Evolutionary conservation across 2,797 vertebrate genomes (phyloP).

Genomic region (Neosilurus hyrtlii): DNA sequence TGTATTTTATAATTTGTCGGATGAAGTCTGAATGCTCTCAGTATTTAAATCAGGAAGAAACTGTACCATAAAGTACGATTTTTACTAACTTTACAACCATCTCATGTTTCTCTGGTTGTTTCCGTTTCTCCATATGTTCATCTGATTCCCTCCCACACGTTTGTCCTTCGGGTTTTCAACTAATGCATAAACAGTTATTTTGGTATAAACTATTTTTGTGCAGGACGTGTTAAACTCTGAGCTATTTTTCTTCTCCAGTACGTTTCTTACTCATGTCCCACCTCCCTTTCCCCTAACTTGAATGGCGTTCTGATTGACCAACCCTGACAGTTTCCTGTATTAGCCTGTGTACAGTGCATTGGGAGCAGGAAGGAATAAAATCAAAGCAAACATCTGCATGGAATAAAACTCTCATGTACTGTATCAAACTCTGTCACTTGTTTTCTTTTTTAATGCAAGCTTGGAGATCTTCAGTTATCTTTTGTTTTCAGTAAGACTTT

Average conservation of each 20-base stretch:
- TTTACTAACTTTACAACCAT: conserved; percentile 14
- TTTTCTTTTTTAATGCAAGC: conserved; percentile 36
- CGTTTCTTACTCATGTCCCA: conserved; percentile 62
- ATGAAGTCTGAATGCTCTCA: conserved; percentile 22
- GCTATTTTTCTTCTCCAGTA: conserved; percentile 67
- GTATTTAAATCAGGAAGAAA: conserved; percentile 37
- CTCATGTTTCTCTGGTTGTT: conserved; percentile 50
- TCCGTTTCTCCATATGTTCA: conserved; percentile 10
- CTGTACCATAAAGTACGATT: conserved; percentile 10
- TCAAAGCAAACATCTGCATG: conserved; percentile 91
- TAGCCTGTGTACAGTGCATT: conserved; percentile 82
- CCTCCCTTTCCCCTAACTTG: conserved; percentile 57
- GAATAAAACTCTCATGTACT: conserved; percentile 94
- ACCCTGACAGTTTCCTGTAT: conserved; percentile 79
- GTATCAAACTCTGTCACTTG: conserved; percentile 64
- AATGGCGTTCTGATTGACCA: conserved; percentile 79
- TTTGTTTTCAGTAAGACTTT: not conserved
- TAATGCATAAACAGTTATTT: conserved; percentile 43
- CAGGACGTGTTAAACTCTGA: conserved; percentile 63
- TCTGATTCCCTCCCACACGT: not conserved
- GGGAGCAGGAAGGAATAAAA: conserved; percentile 82
- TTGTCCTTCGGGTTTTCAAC: conserved; percentile 55
- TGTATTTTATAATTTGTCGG: conserved; percentile 12
- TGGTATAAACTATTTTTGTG: conserved; percentile 55
- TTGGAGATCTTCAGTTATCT: not conserved